Base-by-base conservation (phyloP, 2,888 invertebrate genomes). In the Seira sanloemensis region DNA sequence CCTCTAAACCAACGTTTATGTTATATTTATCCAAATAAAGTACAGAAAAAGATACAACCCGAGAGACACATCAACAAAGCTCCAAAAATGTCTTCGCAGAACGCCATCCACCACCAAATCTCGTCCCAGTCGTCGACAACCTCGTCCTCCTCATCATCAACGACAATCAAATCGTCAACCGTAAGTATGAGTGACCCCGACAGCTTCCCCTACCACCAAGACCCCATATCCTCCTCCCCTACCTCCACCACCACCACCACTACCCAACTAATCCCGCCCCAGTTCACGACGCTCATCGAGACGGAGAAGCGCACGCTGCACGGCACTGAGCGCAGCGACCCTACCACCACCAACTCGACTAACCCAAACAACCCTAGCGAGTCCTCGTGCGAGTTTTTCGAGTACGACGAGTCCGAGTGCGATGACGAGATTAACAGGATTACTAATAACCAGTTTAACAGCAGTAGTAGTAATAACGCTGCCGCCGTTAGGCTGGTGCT, bases 241-340 rank as follows among this genome's bases (percentile, higher is more conserved):
- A 46, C 21, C 46, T 23, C 74, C 67, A 65, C 46, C 19, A 50
- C 50, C 4, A 37, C 37, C 4, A 12, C n/a, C n/a, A n/a, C n/a
- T n/a, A n/a, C n/a, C n/a, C 37, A 37, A 37, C 37, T 50, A 50
- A 50, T n/a, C n/a, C n/a, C n/a, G 21, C 58, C 76, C 58, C 72
- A 54, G 16, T 85, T 85, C 80, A 77, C 80, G 1, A 79, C 24
- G 4, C 68, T 85, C 19, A 85, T 85, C 27, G 79, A 76, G 46
- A 78, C 50, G 54, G 78, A 79, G 69, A 84, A 84, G 65, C 18
- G 21, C 37, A 21, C 26, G 7, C 62, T 19, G 18, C 23, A 21
- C 46, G 2, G 1, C 71, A 46, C 18, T 19, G 66, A 25, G 66
- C 2, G 75, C 21, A 23, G 2, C 2, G 21, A 65, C 58, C n/a